Percentiles rank a stretch among this genome's conserved stretches.
These are phyloP conservation scores for Aphelocoma californica DNA, from an alignment of 2,797 vertebrate species.

Conservation along the genomic window DNA sequence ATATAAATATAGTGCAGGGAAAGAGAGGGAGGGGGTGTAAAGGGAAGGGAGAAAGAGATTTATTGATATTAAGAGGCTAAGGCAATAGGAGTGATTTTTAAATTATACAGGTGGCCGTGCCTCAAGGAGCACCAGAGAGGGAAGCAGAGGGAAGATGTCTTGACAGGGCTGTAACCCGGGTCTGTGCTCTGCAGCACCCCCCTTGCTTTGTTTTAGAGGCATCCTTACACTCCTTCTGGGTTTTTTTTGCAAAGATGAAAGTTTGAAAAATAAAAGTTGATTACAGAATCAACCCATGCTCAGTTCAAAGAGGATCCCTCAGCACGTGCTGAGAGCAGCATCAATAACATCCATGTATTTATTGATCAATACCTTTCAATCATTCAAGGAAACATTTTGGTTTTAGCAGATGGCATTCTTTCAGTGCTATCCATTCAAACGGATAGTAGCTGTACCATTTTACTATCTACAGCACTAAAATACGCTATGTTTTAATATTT, in stretches of 20 bases:
- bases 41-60: neutral
- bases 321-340: neutral
- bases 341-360: neutral
- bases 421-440: neutral
- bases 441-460: neutral
- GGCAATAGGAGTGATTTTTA: neutral
- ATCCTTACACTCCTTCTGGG: neutral
- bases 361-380: neutral
- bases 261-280: neutral
- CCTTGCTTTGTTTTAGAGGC: neutral
- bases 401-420: neutral
- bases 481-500: neutral
- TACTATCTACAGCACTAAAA: neutral
- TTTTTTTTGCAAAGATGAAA: neutral
- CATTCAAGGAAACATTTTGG: neutral
- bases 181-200: neutral
- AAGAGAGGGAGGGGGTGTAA: neutral
- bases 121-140: neutral
- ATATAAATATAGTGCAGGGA: conserved; percentile 47
- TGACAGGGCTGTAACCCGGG: neutral
- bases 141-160: neutral
- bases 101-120: neutral
- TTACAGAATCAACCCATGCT: neutral
- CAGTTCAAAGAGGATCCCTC: neutral
- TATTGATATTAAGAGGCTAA: conserved; percentile 30